A percentile compares a stretch with the other conserved stretches of the same genome.
These are phyloP conservation scores for Epinephelus malabaricus DNA, from an alignment of 2,797 vertebrate genomes.

Conservation along the genomic window DNA sequence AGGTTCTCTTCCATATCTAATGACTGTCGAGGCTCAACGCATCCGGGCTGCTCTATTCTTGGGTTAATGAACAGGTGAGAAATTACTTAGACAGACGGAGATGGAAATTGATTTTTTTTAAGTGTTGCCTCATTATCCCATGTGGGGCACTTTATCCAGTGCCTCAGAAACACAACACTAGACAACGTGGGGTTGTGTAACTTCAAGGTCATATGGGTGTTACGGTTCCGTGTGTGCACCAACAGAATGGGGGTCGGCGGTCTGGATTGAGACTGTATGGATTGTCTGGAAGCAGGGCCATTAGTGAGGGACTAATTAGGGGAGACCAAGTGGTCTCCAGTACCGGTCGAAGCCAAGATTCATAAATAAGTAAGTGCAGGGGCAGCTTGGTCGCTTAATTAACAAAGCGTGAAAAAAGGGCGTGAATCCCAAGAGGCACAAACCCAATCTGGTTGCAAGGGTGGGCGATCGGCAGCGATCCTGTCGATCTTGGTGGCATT, in stretches of 20 bases:
- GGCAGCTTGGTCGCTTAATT: conserved; percentile 85
- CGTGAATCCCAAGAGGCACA: conserved; percentile 77
- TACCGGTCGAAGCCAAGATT: conserved; percentile 81
- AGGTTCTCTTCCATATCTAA: conserved; percentile 54
- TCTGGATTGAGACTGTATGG: conserved; percentile 69
- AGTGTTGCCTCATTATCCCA: conserved; percentile 81
- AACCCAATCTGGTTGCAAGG: conserved; percentile 73
- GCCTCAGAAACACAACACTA: conserved; percentile 75
- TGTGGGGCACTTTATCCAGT: conserved; percentile 70
- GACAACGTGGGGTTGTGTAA: conserved; percentile 61
- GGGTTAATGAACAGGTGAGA: conserved; percentile 78
- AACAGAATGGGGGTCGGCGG: conserved; percentile 52
- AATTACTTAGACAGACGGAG: conserved; percentile 75
- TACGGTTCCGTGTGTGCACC: conserved; percentile 53
- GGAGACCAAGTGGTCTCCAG: conserved; percentile 76
- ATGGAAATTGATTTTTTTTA: conserved; percentile 82
- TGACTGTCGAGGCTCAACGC: conserved; percentile 50
- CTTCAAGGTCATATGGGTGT: conserved; percentile 75
- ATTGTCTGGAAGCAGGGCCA: conserved; percentile 77
- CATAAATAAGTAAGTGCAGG: conserved; percentile 87
- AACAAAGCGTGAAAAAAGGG: conserved; percentile 83
- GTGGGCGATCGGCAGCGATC: conserved; percentile 70
- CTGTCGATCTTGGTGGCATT: conserved; percentile 75
- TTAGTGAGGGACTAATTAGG: conserved; percentile 85
- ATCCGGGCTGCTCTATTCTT: conserved; percentile 59